Conservation (phyloP, 2,888 invertebrate species). For the Cordilura impudica region DNA sequence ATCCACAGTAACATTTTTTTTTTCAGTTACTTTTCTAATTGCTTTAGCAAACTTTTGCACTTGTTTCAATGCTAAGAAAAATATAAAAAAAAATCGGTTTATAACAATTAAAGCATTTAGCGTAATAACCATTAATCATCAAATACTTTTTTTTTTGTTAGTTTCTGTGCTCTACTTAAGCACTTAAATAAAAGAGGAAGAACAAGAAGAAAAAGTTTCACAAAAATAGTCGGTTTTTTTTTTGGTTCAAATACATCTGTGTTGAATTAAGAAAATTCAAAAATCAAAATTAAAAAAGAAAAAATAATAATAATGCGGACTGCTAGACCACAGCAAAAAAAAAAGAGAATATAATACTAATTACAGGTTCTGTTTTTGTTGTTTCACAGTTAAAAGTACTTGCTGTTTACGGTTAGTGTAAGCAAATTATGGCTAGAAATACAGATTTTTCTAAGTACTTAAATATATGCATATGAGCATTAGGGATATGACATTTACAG, state of each 20-base stretch:
- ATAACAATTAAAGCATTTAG: constrained; percentile 31
- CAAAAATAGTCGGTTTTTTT: background rate
- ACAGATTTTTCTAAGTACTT: too few species aligned
- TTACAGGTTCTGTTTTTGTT: constrained; percentile 38
- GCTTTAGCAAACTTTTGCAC: background rate
- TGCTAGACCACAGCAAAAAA: background rate
- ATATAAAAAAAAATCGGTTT: constrained; percentile 8
- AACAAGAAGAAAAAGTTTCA: constrained; percentile 20
- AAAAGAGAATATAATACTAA: constrained; percentile 17
- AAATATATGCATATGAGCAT: too few species aligned
- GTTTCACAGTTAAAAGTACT: constrained; percentile 45
- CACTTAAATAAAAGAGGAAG: background rate
- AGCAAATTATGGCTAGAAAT: too few species aligned
- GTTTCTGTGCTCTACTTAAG: constrained; percentile 31
- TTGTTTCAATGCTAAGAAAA: background rate
- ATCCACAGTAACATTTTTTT: too few species aligned
- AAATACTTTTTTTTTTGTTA: constrained; percentile 3
- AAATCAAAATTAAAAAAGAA: background rate
- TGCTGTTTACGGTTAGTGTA: background rate
- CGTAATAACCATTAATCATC: constrained; percentile 39
- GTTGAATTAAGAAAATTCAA: background rate
- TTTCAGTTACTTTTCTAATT: background rate
- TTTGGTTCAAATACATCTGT: background rate
- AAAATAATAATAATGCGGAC: background rate
- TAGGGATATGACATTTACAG: too few species aligned